Evolutionary conservation across 2,113 vertebrate species (phyloP).

Genomic region (Laticauda colubrina): DNA sequence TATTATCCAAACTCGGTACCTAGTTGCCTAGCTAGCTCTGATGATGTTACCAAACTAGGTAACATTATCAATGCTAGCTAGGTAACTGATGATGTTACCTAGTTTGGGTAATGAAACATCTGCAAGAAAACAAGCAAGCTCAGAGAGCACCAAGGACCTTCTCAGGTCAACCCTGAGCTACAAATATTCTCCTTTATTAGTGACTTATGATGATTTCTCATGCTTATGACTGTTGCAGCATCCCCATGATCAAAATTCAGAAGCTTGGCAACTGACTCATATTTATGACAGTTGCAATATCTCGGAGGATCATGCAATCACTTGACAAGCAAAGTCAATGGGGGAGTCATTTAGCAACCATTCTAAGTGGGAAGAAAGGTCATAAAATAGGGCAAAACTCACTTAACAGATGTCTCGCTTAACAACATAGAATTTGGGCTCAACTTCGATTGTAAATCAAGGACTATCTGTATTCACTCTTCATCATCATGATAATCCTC

Average conservation of each 20-base stretch:
- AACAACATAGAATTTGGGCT: background rate
- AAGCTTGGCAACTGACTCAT: background rate
- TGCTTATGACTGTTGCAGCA: too few species aligned
- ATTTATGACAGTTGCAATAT: background rate
- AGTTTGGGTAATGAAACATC: too few species aligned
- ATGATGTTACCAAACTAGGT: too few species aligned
- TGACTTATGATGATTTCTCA: background rate
- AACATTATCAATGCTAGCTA: too few species aligned
- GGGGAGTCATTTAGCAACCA: background rate
- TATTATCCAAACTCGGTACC: too few species aligned
- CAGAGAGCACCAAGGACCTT: too few species aligned
- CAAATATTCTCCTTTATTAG: too few species aligned
- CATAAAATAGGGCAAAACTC: background rate
- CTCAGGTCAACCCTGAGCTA: too few species aligned
- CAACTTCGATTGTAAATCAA: background rate
- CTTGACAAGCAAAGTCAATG: background rate
- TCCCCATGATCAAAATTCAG: background rate
- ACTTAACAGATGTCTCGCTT: background rate
- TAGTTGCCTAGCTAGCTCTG: too few species aligned
- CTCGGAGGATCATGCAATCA: too few species aligned
- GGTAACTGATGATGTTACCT: too few species aligned
- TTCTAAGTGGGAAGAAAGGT: background rate
- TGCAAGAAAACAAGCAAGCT: too few species aligned
- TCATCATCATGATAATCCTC: background rate
- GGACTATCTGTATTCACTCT: background rate